Evolutionary conservation across 2,797 vertebrate genomes (phyloP).

Genomic region (Cottoperca gobio): DNA sequence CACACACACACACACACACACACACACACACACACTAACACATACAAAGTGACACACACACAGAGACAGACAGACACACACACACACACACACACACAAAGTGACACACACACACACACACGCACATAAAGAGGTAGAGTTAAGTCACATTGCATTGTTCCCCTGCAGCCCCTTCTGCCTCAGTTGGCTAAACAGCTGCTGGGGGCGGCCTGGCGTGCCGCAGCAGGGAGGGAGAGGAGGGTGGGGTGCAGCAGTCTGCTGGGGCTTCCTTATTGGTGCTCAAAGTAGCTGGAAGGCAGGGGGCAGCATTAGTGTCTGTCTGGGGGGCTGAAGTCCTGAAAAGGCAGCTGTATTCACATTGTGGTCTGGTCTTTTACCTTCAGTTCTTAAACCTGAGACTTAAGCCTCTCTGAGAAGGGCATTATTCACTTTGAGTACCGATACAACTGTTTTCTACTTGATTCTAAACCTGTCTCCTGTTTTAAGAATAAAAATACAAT

Average conservation of each 20-base stretch:
- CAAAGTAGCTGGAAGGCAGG: slow-evolving; percentile 55
- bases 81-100: not conserved
- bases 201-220: slow-evolving; percentile 43
- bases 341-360: slow-evolving; percentile 81
- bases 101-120: slow-evolving; percentile 15
- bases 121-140: slow-evolving; percentile 28
- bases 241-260: slow-evolving; percentile 54
- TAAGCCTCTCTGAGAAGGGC: slow-evolving; percentile 58
- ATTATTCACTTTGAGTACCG: slow-evolving; percentile 60
- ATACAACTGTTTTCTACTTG: slow-evolving; percentile 51
- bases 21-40: not conserved
- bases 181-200: slow-evolving; percentile 78
- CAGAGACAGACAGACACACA: slow-evolving; percentile 7
- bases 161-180: slow-evolving; percentile 59
- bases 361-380: slow-evolving; percentile 63
- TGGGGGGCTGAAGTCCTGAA: slow-evolving; percentile 43
- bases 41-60: too few relatives aligned
- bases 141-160: slow-evolving; percentile 68
- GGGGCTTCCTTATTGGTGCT: slow-evolving; percentile 53
- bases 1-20: slow-evolving; percentile 15
- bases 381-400: slow-evolving; percentile 66
- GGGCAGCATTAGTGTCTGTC: slow-evolving; percentile 52
- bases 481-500: slow-evolving; percentile 24
- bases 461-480: slow-evolving; percentile 1
- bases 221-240: slow-evolving; percentile 47